These are phyloP conservation scores for Gibbula magus DNA, from an alignment of 2,888 invertebrate species.

Conservation along the genomic window DNA sequence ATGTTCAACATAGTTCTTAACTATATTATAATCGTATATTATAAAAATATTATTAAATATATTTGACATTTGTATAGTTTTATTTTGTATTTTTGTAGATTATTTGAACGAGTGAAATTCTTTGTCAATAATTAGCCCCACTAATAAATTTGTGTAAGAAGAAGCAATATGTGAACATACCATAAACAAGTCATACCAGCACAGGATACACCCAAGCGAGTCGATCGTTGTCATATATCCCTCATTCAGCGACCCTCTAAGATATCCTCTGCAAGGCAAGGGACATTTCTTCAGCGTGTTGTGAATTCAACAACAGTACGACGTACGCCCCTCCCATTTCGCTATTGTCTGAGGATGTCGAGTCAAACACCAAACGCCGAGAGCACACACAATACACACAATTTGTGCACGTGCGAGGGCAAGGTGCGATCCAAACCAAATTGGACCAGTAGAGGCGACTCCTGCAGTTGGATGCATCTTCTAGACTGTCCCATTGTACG, in stretches of 20 bases:
- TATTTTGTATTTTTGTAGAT: too few relatives aligned
- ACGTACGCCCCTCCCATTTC: not conserved
- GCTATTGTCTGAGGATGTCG: not conserved
- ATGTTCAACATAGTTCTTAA: too few relatives aligned
- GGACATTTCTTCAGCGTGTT: conserved; percentile 1
- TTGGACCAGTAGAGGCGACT: not conserved
- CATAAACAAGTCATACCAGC: too few relatives aligned
- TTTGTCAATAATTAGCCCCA: too few relatives aligned
- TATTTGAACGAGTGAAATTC: too few relatives aligned
- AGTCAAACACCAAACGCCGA: not conserved
- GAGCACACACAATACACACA: not conserved
- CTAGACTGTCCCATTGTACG: not conserved
- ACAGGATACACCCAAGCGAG: too few relatives aligned
- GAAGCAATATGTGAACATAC: too few relatives aligned
- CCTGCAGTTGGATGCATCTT: not conserved
- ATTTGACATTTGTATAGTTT: too few relatives aligned
- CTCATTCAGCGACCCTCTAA: not conserved
- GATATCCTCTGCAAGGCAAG: not conserved
- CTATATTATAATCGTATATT: too few relatives aligned
- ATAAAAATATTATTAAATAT: too few relatives aligned
- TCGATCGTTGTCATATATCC: too few relatives aligned
- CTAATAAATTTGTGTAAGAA: too few relatives aligned
- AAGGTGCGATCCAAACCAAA: not conserved
- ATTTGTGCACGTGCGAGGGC: conserved; percentile 3
- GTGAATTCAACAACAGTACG: not conserved